Percentiles rank a stretch among this genome's conserved stretches.
phyloP scores from a whole-genome alignment of 2,797 vertebrate genomes.

The Scolopax bukidnonensis region DNA sequence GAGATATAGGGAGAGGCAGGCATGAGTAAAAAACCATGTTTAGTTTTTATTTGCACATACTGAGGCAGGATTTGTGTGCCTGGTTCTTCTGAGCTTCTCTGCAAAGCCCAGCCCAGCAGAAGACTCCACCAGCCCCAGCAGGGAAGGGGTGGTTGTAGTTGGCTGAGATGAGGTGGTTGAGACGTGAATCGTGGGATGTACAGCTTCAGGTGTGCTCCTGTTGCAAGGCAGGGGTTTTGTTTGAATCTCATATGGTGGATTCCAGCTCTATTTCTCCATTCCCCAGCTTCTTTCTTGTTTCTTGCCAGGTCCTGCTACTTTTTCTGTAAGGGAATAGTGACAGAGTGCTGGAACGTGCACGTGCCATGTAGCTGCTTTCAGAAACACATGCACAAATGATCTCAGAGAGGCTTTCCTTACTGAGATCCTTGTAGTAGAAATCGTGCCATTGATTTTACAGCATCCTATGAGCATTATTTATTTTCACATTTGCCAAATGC shows the following conservation, averaged over 20 bases:
- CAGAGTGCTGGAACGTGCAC: background rate
- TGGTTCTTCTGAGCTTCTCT: background rate
- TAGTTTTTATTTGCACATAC: background rate
- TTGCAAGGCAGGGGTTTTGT: background rate
- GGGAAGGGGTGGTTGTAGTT: background rate
- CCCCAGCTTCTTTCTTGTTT: background rate
- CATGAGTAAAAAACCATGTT: background rate
- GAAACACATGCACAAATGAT: background rate
- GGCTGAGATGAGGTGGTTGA: background rate
- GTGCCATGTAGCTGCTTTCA: background rate
- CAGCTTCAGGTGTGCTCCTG: background rate
- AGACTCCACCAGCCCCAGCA: background rate
- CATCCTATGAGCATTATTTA: background rate
- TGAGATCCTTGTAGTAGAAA: constrained; percentile 8
- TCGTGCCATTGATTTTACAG: constrained; percentile 40
- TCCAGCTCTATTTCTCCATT: background rate
- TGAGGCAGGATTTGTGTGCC: background rate
- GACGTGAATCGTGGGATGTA: background rate
- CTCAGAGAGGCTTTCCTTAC: background rate
- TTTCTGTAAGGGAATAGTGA: background rate
- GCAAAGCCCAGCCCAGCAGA: background rate
- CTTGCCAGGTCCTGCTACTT: background rate
- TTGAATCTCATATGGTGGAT: background rate
- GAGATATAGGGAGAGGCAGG: background rate
- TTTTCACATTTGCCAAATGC: background rate